Percentiles rank a stretch among this genome's conserved stretches.
phyloP scores from a whole-genome alignment of 2,888 invertebrate species.

The Allacma fusca region DNA sequence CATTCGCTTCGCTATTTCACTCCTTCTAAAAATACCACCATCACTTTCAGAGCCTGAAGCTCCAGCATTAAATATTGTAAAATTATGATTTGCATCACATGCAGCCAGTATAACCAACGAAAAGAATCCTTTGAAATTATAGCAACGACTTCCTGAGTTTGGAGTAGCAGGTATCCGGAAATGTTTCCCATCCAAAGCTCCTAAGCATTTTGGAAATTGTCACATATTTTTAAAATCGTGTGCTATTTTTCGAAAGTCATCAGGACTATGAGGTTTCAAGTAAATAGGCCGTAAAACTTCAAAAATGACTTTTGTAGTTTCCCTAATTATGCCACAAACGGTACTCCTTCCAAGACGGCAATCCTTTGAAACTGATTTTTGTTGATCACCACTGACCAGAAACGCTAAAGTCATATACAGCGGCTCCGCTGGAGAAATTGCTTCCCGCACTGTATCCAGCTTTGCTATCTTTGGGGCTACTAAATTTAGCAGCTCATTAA shows the following conservation, averaged over 20 bases:
- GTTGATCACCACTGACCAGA: slow-evolving; percentile 2
- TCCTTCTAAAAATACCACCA: neutral
- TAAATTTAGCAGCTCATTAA: neutral
- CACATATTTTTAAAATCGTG: neutral
- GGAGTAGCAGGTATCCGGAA: neutral
- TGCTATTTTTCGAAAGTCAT: neutral
- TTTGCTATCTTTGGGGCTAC: neutral
- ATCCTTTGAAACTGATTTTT: slow-evolving; percentile 1
- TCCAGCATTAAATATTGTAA: neutral
- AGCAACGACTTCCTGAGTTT: slow-evolving; percentile 3
- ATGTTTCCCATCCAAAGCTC: slow-evolving; percentile 28
- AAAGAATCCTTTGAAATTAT: slow-evolving; percentile 21
- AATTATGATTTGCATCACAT: slow-evolving; percentile 16
- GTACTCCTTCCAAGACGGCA: neutral
- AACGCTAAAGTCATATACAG: neutral
- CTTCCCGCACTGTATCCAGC: neutral
- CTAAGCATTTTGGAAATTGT: slow-evolving; percentile 20
- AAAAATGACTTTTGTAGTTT: neutral
- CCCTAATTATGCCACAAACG: neutral
- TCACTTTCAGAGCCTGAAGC: neutral
- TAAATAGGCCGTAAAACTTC: neutral
- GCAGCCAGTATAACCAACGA: slow-evolving; percentile 3
- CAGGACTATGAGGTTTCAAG: neutral
- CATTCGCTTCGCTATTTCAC: slow-evolving; percentile 31
- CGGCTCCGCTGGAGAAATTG: neutral